Percentiles rank a stretch among this genome's conserved stretches.
Conservation (phyloP, 2,113 vertebrate species). For the Rhinoptilus africanus region DNA sequence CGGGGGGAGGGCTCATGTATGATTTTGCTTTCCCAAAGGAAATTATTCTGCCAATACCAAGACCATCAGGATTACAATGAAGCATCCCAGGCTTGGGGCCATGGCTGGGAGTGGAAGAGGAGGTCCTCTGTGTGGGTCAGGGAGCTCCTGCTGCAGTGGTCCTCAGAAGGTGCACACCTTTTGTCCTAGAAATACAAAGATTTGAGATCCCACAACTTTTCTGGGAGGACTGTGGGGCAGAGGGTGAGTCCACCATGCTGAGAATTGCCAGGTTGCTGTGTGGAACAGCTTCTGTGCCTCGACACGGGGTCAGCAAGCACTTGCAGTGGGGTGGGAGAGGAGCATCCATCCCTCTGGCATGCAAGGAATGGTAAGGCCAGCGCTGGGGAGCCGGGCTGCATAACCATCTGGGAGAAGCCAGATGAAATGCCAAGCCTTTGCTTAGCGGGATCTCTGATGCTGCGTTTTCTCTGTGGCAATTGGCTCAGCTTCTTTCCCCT, state of each 20-base stretch:
- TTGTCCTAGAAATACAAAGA: not conserved
- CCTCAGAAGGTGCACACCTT: not conserved
- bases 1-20: not conserved
- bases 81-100: not conserved
- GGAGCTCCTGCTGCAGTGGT: not conserved
- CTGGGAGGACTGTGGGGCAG: not conserved
- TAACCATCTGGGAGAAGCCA: not conserved
- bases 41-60: not conserved
- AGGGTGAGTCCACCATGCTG: too few species aligned
- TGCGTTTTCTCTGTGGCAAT: not conserved
- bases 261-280: not conserved
- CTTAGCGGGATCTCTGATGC: not conserved
- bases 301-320: fast-evolving
- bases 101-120: not conserved
- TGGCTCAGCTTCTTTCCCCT: not conserved
- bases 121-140: not conserved
- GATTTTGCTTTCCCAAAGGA: not conserved
- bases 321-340: fast-evolving
- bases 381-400: fast-evolving
- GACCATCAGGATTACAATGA: not conserved
- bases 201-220: not conserved
- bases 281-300: not conserved
- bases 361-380: fast-evolving
- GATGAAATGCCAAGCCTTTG: not conserved
- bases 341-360: not conserved